phyloP scores from a whole-genome alignment of 1,140 invertebrate species.

The Adoxophyes honmai region DNA sequence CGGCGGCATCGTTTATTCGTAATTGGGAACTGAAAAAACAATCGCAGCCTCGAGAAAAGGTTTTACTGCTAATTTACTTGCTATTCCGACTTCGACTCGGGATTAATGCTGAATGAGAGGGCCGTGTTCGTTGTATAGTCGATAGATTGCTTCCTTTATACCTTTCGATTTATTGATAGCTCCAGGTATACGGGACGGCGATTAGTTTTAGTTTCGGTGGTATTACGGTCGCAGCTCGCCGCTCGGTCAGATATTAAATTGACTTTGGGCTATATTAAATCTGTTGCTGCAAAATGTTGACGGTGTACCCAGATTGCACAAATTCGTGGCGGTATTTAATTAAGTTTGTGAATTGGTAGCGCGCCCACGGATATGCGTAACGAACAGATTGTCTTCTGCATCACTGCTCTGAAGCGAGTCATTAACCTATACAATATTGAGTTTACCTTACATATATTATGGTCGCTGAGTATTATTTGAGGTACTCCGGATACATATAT shows the following conservation, averaged over 20 bases:
- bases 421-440: not conserved
- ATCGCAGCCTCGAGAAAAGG: constrained; percentile 37
- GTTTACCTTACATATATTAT: too few species aligned
- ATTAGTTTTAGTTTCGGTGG: constrained; percentile 7
- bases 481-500: too few species aligned
- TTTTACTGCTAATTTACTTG: constrained; percentile 51
- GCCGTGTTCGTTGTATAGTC: constrained; percentile 20
- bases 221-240: not conserved
- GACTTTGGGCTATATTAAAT: constrained; percentile 3
- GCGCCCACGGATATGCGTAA: not conserved
- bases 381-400: constrained; percentile 14
- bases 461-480: too few species aligned
- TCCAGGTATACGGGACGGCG: not conserved
- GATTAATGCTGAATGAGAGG: constrained; percentile 40
- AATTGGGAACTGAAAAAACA: constrained; percentile 68
- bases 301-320: constrained; percentile 6
- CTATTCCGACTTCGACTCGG: constrained; percentile 25
- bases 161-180: constrained; percentile 12
- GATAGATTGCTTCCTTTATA: constrained; percentile 16
- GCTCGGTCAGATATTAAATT: not conserved
- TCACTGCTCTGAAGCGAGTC: not conserved
- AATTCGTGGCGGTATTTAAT: constrained; percentile 8
- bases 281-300: constrained; percentile 6
- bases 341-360: constrained; percentile 4
- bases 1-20: constrained; percentile 54